Evolutionary conservation across 2,888 invertebrate genomes (phyloP).

Genomic region (Patella pellucida): DNA sequence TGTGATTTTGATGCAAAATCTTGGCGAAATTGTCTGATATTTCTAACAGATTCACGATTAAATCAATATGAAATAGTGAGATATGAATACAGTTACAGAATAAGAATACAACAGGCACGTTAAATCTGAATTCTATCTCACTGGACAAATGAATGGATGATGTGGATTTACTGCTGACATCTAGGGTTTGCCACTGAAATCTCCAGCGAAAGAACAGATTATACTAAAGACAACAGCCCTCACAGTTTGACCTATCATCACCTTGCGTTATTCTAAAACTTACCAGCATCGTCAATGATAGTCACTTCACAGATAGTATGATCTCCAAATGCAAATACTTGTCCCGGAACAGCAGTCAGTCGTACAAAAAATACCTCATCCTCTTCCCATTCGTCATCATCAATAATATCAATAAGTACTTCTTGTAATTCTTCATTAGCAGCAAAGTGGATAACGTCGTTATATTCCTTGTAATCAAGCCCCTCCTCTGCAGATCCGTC

Average conservation of each 20-base stretch:
- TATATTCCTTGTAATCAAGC: constrained; percentile 74
- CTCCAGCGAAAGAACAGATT: too few relatives aligned
- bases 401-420: constrained; percentile 74
- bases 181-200: too few relatives aligned
- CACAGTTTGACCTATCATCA: background rate
- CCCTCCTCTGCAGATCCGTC: constrained; percentile 75
- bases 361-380: constrained; percentile 77
- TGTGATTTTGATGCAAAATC: too few relatives aligned
- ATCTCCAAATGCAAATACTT: constrained; percentile 72
- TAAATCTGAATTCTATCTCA: too few relatives aligned
- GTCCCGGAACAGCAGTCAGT: constrained; percentile 54
- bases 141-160: too few relatives aligned
- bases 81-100: too few relatives aligned
- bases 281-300: constrained; percentile 77
- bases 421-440: constrained; percentile 73
- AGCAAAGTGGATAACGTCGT: constrained; percentile 74
- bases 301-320: constrained; percentile 75
- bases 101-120: too few relatives aligned
- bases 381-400: constrained; percentile 77
- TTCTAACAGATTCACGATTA: too few relatives aligned
- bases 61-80: too few relatives aligned
- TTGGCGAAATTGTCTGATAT: too few relatives aligned
- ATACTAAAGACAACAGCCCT: too few relatives aligned
- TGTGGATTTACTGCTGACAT: too few relatives aligned
- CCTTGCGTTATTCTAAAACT: constrained; percentile 34